Percentiles rank a stretch among this genome's conserved stretches.
These are phyloP conservation scores for Drosophila neocordata DNA, from an alignment of 1,140 invertebrate species.

Conservation along the genomic window DNA sequence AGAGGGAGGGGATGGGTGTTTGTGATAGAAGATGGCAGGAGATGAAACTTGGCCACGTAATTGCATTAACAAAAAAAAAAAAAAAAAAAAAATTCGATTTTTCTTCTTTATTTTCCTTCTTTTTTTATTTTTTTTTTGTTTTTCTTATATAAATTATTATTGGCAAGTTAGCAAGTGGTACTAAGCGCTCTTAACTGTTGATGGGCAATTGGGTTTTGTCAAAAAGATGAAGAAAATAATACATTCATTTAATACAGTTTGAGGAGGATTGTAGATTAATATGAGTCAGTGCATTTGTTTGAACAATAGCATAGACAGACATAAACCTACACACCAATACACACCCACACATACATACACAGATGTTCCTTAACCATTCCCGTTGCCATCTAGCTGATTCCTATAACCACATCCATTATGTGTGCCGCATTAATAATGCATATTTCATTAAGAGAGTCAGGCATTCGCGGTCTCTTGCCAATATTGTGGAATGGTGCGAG, in stretches of 20 bases:
- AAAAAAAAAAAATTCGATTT: too few species aligned
- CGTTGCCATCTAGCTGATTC: background rate
- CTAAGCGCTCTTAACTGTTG: conserved; percentile 26
- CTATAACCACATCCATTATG: conserved; percentile 45
- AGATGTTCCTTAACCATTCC: background rate
- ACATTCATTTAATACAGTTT: too few species aligned
- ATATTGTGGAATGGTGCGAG: background rate
- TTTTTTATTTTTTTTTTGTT: conserved; percentile 22
- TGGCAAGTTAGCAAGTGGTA: conserved; percentile 20
- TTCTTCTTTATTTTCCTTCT: too few species aligned
- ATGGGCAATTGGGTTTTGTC: conserved; percentile 6
- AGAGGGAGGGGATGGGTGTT: too few species aligned
- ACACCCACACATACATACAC: conserved; percentile 27
- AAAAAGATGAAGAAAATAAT: background rate
- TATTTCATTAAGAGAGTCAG: conserved; percentile 61
- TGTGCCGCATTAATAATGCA: conserved; percentile 63
- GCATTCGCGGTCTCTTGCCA: conserved; percentile 13
- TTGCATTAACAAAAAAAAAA: conserved; percentile 51
- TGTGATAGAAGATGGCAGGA: too few species aligned
- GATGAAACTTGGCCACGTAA: conserved; percentile 27
- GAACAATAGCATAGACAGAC: background rate
- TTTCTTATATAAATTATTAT: background rate
- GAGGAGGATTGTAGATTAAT: background rate
- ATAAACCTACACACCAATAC: conserved; percentile 20
- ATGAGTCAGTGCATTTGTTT: conserved; percentile 1